These are phyloP conservation scores for Xanthorhoe spadicearia DNA, from an alignment of 2,888 invertebrate genomes.

Conservation along the genomic window DNA sequence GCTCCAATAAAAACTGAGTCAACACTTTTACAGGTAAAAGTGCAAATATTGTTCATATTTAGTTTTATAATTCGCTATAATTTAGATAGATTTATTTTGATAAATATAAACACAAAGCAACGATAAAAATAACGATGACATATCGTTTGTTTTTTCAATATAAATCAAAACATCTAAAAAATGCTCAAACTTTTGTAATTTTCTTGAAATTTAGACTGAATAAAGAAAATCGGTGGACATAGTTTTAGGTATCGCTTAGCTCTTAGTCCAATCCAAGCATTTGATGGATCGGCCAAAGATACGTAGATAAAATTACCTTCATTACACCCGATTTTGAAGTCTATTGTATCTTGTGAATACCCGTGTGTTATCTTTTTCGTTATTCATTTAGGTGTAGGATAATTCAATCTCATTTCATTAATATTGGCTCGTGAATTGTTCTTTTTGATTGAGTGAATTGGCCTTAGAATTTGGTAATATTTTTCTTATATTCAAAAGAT, in stretches of 20 bases:
- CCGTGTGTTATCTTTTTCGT: conserved; percentile 37
- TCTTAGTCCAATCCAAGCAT: conserved; percentile 53
- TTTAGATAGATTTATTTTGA: too few relatives aligned
- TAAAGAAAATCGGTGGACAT: neutral
- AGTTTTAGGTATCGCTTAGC: conserved; percentile 34
- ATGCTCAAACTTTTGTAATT: too few relatives aligned
- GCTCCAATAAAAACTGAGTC: too few relatives aligned
- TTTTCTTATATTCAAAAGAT: neutral
- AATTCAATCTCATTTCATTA: conserved; percentile 23
- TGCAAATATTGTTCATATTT: too few relatives aligned
- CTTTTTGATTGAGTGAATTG: conserved; percentile 3
- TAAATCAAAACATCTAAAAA: too few relatives aligned
- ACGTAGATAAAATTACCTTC: conserved; percentile 56
- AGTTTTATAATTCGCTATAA: too few relatives aligned
- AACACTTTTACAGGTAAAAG: too few relatives aligned
- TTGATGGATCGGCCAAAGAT: conserved; percentile 74
- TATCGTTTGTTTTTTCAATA: too few relatives aligned
- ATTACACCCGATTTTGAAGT: conserved; percentile 44
- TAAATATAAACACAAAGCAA: too few relatives aligned
- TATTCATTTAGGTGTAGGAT: conserved; percentile 31
- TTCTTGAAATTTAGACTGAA: neutral
- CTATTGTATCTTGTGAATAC: conserved; percentile 34
- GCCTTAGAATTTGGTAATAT: neutral
- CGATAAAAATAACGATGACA: too few relatives aligned
- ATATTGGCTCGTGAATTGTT: conserved; percentile 4